Conservation (phyloP, 2,113 vertebrate species). For the Crotalus helleri region DNA sequence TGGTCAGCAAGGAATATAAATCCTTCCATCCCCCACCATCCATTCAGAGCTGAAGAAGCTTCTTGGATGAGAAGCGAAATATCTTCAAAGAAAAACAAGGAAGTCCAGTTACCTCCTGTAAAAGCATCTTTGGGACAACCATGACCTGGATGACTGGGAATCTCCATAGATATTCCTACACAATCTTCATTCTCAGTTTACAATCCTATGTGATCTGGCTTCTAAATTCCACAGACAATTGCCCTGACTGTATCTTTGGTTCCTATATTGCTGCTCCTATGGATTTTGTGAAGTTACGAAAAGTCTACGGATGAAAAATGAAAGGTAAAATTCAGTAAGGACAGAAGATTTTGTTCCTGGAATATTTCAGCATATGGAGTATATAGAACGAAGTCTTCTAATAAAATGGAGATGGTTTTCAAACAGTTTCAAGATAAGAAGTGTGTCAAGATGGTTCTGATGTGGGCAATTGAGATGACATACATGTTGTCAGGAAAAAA, state of each 20-base stretch:
- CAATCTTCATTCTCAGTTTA: not conserved
- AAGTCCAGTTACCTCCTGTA: too few relatives aligned
- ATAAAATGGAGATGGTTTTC: not conserved
- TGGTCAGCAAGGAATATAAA: too few relatives aligned
- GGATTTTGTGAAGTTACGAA: not conserved
- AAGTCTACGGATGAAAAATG: not conserved
- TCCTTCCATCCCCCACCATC: too few relatives aligned
- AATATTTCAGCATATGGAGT: not conserved
- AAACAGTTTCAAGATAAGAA: not conserved
- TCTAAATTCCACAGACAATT: not conserved
- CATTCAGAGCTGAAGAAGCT: too few relatives aligned
- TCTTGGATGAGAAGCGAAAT: too few relatives aligned
- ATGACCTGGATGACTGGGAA: too few relatives aligned
- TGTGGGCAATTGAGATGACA: not conserved
- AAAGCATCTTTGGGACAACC: too few relatives aligned
- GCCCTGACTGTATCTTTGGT: not conserved
- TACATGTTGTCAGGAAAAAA: not conserved
- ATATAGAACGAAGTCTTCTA: not conserved
- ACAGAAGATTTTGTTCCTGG: not conserved
- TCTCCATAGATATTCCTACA: not conserved
- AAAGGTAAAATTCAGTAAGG: not conserved
- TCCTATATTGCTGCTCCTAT: not conserved
- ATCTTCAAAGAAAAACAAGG: too few relatives aligned
- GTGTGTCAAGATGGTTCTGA: not conserved
- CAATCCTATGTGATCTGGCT: not conserved